These are phyloP conservation scores for Tenodera sinensis DNA, from an alignment of 2,888 invertebrate genomes.

Conservation along the genomic window DNA sequence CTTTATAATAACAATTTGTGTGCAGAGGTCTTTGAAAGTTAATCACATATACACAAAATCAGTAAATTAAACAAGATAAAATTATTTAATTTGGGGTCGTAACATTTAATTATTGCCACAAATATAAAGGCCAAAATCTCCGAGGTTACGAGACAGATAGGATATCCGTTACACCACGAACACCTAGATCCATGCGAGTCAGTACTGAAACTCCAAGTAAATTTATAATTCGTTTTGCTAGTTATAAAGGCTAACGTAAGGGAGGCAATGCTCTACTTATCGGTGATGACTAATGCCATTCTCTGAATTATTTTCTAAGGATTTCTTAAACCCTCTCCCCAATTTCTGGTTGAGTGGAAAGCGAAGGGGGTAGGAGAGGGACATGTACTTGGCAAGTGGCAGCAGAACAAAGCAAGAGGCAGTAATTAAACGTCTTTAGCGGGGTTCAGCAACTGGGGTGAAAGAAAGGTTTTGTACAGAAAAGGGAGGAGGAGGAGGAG, in stretches of 20 bases:
- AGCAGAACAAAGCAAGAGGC: background rate
- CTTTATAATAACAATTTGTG: too few relatives aligned
- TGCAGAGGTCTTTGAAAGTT: too few relatives aligned
- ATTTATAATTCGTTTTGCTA: background rate
- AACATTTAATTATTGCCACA: too few relatives aligned
- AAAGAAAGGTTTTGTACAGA: background rate
- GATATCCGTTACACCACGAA: too few relatives aligned
- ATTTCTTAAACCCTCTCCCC: background rate
- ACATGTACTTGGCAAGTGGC: background rate
- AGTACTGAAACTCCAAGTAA: too few relatives aligned
- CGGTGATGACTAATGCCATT: background rate
- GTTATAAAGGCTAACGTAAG: background rate
- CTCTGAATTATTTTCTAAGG: background rate
- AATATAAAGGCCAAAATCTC: too few relatives aligned
- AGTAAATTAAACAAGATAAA: too few relatives aligned
- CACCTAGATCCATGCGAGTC: too few relatives aligned
- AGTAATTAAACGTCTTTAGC: slow-evolving; percentile 8
- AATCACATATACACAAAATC: too few relatives aligned
- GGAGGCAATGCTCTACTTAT: background rate
- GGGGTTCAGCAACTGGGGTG: background rate
- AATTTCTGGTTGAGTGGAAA: background rate
- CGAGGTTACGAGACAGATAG: too few relatives aligned
- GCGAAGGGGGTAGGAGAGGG: background rate
- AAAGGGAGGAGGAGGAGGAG: background rate
- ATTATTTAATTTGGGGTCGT: too few relatives aligned